phyloP scores from a whole-genome alignment of 2,113 vertebrate genomes.

The Tetrax tetrax region DNA sequence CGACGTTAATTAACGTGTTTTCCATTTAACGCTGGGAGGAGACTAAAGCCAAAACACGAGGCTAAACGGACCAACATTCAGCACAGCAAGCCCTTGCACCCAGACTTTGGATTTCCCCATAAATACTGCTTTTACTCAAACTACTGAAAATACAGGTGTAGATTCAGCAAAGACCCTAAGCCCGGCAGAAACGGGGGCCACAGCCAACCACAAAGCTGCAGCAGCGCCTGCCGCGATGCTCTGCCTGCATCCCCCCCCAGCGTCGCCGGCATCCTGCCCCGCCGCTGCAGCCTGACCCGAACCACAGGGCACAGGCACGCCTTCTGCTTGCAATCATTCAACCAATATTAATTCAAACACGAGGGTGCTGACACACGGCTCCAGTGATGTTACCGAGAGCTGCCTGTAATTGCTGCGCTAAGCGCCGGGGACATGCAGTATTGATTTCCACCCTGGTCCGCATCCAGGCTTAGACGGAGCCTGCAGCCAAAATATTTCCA shows the following conservation, averaged over 20 bases:
- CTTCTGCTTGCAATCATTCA: background rate
- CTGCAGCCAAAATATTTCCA: conserved; percentile 8
- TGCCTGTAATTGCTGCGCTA: conserved; percentile 3
- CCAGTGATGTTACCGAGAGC: background rate
- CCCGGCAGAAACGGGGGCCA: accelerated
- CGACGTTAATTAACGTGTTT: conserved; percentile 33
- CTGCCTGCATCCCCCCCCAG: background rate
- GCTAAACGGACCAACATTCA: background rate
- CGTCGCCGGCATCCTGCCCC: background rate
- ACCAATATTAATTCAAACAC: background rate
- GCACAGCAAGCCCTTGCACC: accelerated
- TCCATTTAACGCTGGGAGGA: background rate
- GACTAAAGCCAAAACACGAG: background rate
- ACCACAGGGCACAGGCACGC: background rate
- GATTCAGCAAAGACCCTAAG: background rate
- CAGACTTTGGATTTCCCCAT: background rate
- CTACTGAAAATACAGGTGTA: accelerated
- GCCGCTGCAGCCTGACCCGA: background rate
- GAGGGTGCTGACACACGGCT: background rate
- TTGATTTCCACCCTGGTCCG: conserved; percentile 3
- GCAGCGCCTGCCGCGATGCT: background rate
- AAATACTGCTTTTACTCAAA: background rate
- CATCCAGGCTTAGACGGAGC: background rate
- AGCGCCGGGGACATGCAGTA: background rate
- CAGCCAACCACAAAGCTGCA: background rate